These are phyloP conservation scores for Heliconius eleuchia DNA, from an alignment of 1,140 invertebrate genomes.

Conservation along the genomic window DNA sequence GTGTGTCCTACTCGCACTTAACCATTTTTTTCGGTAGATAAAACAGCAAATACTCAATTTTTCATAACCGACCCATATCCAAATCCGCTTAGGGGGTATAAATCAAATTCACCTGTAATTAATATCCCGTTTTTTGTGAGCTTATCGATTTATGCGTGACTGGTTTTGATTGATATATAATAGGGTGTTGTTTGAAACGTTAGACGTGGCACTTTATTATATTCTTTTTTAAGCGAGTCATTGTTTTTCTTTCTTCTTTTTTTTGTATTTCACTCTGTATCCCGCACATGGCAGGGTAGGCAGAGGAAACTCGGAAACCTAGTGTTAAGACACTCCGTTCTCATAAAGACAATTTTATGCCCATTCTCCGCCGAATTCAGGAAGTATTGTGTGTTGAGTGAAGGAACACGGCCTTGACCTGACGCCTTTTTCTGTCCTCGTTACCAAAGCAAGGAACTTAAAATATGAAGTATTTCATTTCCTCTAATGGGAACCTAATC, in stretches of 20 bases:
- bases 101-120: conserved; percentile 39
- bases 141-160: conserved; percentile 27
- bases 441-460: too few relatives aligned
- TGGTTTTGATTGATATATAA: conserved; percentile 18
- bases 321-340: too few relatives aligned
- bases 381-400: background rate
- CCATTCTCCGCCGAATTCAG: background rate
- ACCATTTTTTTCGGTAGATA: too few relatives aligned
- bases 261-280: too few relatives aligned
- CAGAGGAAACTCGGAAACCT: too few relatives aligned
- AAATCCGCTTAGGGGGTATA: conserved; percentile 32
- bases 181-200: background rate
- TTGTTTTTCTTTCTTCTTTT: background rate
- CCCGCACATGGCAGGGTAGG: too few relatives aligned
- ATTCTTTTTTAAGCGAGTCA: background rate
- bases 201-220: background rate
- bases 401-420: too few relatives aligned
- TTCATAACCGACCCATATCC: conserved; percentile 33
- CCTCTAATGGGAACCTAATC: too few relatives aligned
- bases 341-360: too few relatives aligned
- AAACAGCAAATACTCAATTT: conserved; percentile 14
- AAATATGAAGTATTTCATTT: too few relatives aligned
- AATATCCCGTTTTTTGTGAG: conserved; percentile 28
- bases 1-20: too few relatives aligned
- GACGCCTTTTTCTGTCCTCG: too few relatives aligned